Evolutionary conservation across 2,113 vertebrate genomes (phyloP), one percentile per base, ranked within the genome.

Genomic region (Calcarius ornatus): DNA sequence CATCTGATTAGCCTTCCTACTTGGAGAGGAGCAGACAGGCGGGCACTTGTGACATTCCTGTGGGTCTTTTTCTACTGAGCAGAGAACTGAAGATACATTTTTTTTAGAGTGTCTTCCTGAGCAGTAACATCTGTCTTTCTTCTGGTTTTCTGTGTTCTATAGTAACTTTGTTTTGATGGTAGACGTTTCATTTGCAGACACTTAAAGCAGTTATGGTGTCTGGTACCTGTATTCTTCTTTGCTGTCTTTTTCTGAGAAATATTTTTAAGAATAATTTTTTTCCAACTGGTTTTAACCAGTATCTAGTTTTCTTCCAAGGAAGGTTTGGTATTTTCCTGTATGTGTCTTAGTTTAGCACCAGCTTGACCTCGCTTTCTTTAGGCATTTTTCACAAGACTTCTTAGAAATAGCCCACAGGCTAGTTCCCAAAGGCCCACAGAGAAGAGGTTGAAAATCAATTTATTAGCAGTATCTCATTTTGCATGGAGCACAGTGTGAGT

Each of bases 1-100:
- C 2, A 0, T 48, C 4, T 47, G 53, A 48, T 57, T 47, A 12
- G 8, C n/a, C 57, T 72, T 33, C 15, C 56, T 63, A 4, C 72
- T 38, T 28, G 30, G 70, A 71, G 78, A 69, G 37, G 8, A 60
- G 28, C 33, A 30, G 64, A 28, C 24, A 77, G 63, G 35, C 0
- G 0, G 71, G 27, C 25, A 47, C 30, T 63, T 4, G 2, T 63
- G 45, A 2, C 8, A 12, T 63, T 83, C 30, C 37, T 0, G 0
- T 43, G 23, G 27, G 30, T 37, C 48, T 85, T 70, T 72, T 70
- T 70, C n/a, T 54, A 43, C 59, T 23, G 24, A 76, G 45, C 28
- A 65, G 53, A 61, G 51, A 69, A 21, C 9, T 4, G 13, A 24
- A 64, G 35, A 40, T 23, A 4, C 3, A 11, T 12, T 68, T 68